Base-by-base conservation (phyloP, 2,888 invertebrate species). In the Apamea crenata region DNA sequence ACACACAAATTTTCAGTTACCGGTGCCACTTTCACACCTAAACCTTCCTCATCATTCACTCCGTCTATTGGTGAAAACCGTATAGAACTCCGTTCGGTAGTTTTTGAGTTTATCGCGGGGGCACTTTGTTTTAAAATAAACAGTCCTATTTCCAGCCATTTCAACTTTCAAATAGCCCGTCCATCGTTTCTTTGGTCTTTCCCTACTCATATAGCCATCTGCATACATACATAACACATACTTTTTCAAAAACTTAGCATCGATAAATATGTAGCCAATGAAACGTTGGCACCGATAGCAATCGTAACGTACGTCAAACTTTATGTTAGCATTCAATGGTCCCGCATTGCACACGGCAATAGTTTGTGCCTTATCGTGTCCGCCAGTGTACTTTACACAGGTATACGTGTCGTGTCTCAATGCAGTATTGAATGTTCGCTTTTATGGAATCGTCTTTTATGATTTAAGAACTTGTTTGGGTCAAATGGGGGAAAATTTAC, bases 351-450 rank as follows among this genome's bases (percentile, higher is more conserved):
- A 66, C 56, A 63, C 61, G 69, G 74, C 78, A 77, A 69, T 82
- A 72, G 83, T 83, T 74, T 67, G 6, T 61, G 3, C 65, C 66
- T 84, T 87, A 87, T 87, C 79, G 77, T 44, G 83, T 66, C 73
- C 44, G 44, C 47, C 69, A 40, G 53, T 68, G 71, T 50, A 84
- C n/a, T 59, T 53, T 70, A 61, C 47, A 47, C n/a, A 32, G 25
- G 14, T 36, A 73, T 4, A 81, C 8, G 40, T 61, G 53, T n/a
- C n/a, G n/a, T 56, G 36, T 71, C 56, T 82, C 36, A 36, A 21
- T 63, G 61, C 70, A 66, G 10, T 71, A 74, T 67, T 71, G 21
- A 73, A 25, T 44, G 0, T 32, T 44, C 6, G 1, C n/a, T 68
- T 32, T 32, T 50, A 40, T 40, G 5, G 25, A 70, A 53, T 50